These are phyloP conservation scores for Drosophila paucipuncta DNA, from an alignment of 2,888 invertebrate genomes.

Conservation along the genomic window DNA sequence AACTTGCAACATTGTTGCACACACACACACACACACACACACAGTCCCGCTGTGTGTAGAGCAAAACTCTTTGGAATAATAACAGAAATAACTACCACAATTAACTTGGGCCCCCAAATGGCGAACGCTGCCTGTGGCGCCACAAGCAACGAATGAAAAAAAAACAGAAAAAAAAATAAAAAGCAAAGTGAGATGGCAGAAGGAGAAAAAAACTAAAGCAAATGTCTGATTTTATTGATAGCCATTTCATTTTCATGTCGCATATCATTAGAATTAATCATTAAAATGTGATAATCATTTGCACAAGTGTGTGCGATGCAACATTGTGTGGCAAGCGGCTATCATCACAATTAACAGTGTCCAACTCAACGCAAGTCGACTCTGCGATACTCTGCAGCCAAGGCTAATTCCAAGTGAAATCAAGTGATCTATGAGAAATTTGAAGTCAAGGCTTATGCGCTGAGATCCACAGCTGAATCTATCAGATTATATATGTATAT, in stretches of 20 bases:
- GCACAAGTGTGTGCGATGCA: conserved; percentile 77
- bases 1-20: conserved; percentile 68
- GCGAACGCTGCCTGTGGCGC: conserved; percentile 53
- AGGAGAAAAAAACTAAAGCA: conserved; percentile 29
- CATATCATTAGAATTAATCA: conserved; percentile 84
- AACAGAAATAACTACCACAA: conserved; percentile 78
- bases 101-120: conserved; percentile 74
- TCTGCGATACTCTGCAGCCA: neutral
- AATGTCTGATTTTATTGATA: conserved; percentile 62
- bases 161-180: neutral
- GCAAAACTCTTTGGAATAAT: conserved; percentile 39
- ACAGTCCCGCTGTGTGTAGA: neutral
- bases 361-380: neutral
- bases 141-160: conserved; percentile 38
- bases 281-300: conserved; percentile 84
- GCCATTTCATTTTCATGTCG: conserved; percentile 78
- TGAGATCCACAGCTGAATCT: neutral
- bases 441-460: neutral
- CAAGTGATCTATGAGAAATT: neutral
- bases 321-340: conserved; percentile 67
- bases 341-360: neutral
- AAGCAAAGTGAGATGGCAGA: conserved; percentile 1
- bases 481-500: neutral
- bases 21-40: neutral
- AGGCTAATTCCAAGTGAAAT: neutral